Evolutionary conservation across 2,888 invertebrate genomes (phyloP).

Genomic region (Eristalinus sepulchralis): DNA sequence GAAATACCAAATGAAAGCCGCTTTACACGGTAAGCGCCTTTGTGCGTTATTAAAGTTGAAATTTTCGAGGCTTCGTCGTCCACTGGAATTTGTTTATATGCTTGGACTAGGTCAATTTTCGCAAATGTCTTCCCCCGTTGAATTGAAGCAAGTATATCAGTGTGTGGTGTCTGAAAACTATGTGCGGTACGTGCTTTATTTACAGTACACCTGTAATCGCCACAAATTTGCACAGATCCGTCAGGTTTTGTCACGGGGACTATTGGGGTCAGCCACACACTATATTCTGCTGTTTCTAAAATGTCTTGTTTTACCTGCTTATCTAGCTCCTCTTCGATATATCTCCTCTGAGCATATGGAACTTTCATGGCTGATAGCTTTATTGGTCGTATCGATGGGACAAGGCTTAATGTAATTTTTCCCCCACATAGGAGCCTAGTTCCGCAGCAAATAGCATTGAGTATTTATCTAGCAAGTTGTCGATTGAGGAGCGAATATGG

Average conservation of each 20-base stretch:
- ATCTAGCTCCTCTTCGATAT: constrained; percentile 66
- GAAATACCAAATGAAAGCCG: constrained; percentile 73
- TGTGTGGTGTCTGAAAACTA: constrained; percentile 67
- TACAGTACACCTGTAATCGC: constrained; percentile 73
- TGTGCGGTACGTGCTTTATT: constrained; percentile 73
- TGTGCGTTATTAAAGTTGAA: constrained; percentile 68
- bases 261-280: constrained; percentile 38
- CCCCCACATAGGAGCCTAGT: constrained; percentile 34
- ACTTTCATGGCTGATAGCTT: not conserved
- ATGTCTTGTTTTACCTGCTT: constrained; percentile 67
- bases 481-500: not conserved
- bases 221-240: constrained; percentile 72
- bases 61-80: constrained; percentile 74
- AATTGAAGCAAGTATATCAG: constrained; percentile 53
- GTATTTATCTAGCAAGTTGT: constrained; percentile 17
- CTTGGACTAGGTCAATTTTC: no score
- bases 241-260: constrained; percentile 62
- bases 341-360: constrained; percentile 56
- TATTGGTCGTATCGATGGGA: not conserved
- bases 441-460: constrained; percentile 35
- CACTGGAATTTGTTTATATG: constrained; percentile 76
- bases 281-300: constrained; percentile 60
- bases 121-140: no score
- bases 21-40: constrained; percentile 74
- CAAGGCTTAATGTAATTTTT: constrained; percentile 2